Percentiles rank a stretch among this genome's conserved stretches.
phyloP scores from a whole-genome alignment of 2,888 invertebrate genomes.

The Anorthoa munda region DNA sequence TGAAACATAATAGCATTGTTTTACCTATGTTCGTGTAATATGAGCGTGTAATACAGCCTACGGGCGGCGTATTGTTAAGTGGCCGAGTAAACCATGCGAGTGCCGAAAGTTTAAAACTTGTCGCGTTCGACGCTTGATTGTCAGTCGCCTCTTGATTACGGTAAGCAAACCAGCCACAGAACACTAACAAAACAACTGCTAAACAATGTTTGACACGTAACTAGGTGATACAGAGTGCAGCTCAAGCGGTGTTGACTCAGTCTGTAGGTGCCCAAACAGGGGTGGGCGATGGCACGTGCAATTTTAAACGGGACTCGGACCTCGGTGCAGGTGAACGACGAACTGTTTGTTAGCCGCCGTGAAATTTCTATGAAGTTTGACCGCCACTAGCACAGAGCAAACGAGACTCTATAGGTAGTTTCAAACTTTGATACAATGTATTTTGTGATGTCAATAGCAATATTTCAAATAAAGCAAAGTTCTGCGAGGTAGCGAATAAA shows the following conservation, averaged over 20 bases:
- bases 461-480: slow-evolving; percentile 53
- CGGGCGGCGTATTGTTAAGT: slow-evolving; percentile 53
- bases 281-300: slow-evolving; percentile 82
- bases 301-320: slow-evolving; percentile 85
- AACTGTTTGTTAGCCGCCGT: slow-evolving; percentile 73
- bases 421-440: slow-evolving; percentile 56
- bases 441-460: slow-evolving; percentile 54
- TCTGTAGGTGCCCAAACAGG: slow-evolving; percentile 77
- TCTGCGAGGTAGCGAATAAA: slow-evolving; percentile 38
- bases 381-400: slow-evolving; percentile 66
- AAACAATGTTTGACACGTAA: slow-evolving; percentile 87
- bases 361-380: slow-evolving; percentile 83
- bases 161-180: slow-evolving; percentile 74
- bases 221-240: slow-evolving; percentile 83
- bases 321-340: slow-evolving; percentile 62
- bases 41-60: slow-evolving; percentile 62
- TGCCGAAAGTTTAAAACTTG: slow-evolving; percentile 66
- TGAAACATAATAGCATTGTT: slow-evolving; percentile 83
- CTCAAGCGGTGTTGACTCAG: slow-evolving; percentile 83
- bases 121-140: slow-evolving; percentile 60
- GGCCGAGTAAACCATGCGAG: slow-evolving; percentile 57
- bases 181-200: slow-evolving; percentile 82
- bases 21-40: slow-evolving; percentile 73
- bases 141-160: slow-evolving; percentile 72
- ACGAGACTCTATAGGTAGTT: slow-evolving; percentile 58